Conservation (phyloP, 2,113 vertebrate species). For the Saimiri boliviensis region DNA sequence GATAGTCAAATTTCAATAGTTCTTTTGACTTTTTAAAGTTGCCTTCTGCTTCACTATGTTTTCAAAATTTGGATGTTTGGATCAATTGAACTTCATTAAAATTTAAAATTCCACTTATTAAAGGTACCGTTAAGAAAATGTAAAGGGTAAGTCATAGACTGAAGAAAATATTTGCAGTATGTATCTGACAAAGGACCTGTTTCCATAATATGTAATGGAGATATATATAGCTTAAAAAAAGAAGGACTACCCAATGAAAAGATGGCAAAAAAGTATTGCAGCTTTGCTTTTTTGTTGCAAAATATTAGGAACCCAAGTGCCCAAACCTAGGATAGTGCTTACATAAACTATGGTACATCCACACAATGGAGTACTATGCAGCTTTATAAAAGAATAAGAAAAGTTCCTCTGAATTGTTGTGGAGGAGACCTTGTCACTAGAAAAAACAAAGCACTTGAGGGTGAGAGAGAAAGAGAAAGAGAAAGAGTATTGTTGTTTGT, state of each 20-base stretch:
- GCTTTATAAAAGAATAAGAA: not conserved
- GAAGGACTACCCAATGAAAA: not conserved
- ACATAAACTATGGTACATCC: not conserved
- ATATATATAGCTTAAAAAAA: not conserved
- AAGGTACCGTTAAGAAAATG: constrained; percentile 25
- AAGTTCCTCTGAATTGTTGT: not conserved
- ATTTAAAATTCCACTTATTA: not conserved
- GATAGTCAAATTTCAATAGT: not conserved
- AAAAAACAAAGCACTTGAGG: not conserved
- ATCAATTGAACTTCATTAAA: not conserved
- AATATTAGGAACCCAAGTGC: not conserved
- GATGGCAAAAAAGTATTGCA: not conserved
- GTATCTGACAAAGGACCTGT: not conserved
- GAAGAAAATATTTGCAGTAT: not conserved
- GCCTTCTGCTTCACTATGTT: not conserved
- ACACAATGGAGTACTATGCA: not conserved
- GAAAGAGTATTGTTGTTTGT: no score
- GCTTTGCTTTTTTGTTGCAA: not conserved
- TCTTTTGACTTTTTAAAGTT: not conserved
- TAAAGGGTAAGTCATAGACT: not conserved
- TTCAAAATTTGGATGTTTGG: not conserved
- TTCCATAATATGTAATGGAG: not conserved
- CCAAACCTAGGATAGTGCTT: not conserved
- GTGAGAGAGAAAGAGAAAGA: no score
- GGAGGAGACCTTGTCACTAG: not conserved